phyloP scores from a whole-genome alignment of 2,113 vertebrate genomes.

The Chloroceryle aenea region DNA sequence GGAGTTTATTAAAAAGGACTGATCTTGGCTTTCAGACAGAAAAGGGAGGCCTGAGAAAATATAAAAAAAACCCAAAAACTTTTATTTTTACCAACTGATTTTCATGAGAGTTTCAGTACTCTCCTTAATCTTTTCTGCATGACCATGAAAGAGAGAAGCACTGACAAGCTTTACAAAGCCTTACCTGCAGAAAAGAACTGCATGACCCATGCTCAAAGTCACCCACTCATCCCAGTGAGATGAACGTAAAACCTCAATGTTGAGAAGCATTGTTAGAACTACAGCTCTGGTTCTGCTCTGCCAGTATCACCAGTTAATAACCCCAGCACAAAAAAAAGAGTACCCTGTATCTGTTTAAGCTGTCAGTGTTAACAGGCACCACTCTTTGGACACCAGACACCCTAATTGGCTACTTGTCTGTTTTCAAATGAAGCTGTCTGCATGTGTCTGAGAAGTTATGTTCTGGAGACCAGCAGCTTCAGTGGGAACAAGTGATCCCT shows the following conservation, averaged over 20 bases:
- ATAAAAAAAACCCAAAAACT: neutral
- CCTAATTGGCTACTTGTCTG: fast-evolving
- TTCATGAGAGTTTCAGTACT: neutral
- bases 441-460: neutral
- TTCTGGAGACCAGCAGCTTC: neutral
- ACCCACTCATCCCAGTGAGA: neutral
- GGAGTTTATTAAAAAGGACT: neutral
- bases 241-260: neutral
- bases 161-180: neutral
- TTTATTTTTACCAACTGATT: neutral
- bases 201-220: neutral
- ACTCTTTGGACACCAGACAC: neutral
- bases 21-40: neutral
- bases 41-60: neutral
- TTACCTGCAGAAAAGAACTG: neutral
- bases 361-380: neutral
- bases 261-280: neutral
- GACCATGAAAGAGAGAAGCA: neutral
- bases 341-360: neutral
- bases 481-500: neutral
- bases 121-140: neutral
- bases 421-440: neutral
- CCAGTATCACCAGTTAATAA: fast-evolving
- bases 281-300: neutral
- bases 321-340: no score